Base-by-base conservation (phyloP, 2,888 invertebrate species). In the Leptopilina syphax region DNA sequence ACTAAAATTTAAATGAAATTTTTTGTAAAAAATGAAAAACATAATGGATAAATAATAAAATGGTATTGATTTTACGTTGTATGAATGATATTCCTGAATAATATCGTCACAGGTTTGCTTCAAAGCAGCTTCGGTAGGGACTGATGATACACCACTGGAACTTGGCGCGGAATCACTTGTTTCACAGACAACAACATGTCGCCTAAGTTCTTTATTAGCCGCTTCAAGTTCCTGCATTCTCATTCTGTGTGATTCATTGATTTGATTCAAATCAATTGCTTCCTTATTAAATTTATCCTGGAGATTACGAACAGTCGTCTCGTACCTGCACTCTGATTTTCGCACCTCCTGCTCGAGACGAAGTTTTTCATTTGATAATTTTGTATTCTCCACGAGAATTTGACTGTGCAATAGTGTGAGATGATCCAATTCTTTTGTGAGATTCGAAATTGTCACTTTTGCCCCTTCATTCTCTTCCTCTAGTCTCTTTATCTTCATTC, bases 391-490 rank as follows among this genome's bases (percentile, higher is more conserved):
- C 60, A 96, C 92, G 0, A 96, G 94, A 0, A 95, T 94, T 88
- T 96, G 95, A 0, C 96, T 96, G 27, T 95, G 95, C 83, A 95
- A 94, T n/a, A 96, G 92, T 0, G 95, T 95, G 0, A 95, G 94
- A 83, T 95, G 94, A 87, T 96, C 96, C 13, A 96, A 93, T 78
- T 95, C 95, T 80, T 94, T 94, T 79, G 94, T 93, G n/a, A 96
- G 89, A 0, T 93, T 91, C 24, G 94, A 93, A 79, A 95, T 93
- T 18, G 93, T 94, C 79, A 94, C 89, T 83, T 93, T 90, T 76
- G 91, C 91, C 86, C 85, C 78, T 79, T 88, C 89, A 77, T 91
- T 91, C 54, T 91, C 89, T 44, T 90, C 89, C 65, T 91, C 89
- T 60, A 93, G 80, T 80, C 90, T 90, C 66, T 90, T 87, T 47